phyloP scores from a whole-genome alignment of 2,113 vertebrate genomes.

The Pluvianellus socialis region DNA sequence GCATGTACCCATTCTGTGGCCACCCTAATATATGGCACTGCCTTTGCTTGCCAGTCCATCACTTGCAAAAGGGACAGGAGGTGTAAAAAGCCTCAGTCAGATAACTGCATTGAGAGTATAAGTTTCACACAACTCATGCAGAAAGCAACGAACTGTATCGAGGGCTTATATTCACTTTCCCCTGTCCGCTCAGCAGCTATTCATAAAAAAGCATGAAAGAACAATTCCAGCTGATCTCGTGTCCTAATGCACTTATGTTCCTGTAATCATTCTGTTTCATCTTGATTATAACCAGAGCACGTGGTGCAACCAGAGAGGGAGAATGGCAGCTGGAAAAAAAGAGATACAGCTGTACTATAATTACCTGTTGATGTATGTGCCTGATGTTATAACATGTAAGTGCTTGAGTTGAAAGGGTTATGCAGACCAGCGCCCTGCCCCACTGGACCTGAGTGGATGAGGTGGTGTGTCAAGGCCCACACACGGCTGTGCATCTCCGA shows the following conservation, averaged over 20 bases:
- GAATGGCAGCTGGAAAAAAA: neutral
- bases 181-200: neutral
- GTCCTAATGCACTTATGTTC: neutral
- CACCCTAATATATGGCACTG: neutral
- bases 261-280: neutral
- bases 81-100: slow-evolving; percentile 12
- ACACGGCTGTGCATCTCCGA: accelerated
- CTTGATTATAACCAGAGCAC: neutral
- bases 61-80: neutral
- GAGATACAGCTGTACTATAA: neutral
- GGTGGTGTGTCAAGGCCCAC: neutral
- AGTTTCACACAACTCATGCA: neutral
- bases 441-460: neutral
- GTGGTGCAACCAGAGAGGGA: neutral
- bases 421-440: neutral
- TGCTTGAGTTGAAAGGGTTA: neutral
- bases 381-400: neutral
- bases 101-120: neutral
- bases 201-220: slow-evolving; percentile 17
- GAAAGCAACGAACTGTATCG: neutral
- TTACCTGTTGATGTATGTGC: neutral
- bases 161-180: neutral
- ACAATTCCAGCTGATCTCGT: slow-evolving; percentile 10
- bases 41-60: neutral
- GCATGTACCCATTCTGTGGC: neutral